Evolutionary conservation across 2,888 invertebrate species (phyloP).

Genomic region (Nasonia oneida): DNA sequence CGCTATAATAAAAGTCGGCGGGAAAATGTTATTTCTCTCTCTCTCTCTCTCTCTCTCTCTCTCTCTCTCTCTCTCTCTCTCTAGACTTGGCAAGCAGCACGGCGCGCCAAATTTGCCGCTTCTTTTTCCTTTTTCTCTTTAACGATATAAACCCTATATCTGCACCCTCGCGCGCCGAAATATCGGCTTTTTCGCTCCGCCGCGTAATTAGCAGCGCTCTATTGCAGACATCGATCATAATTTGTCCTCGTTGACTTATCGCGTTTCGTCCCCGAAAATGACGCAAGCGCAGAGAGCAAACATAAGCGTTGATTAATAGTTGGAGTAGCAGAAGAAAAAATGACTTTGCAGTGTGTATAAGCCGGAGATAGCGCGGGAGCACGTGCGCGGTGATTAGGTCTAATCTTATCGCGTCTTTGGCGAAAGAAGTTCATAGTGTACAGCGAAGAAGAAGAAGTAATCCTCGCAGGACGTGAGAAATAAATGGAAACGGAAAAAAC

Average conservation of each 20-base stretch:
- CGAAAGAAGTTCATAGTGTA: not conserved
- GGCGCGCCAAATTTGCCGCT: not conserved
- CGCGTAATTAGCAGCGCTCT: not conserved
- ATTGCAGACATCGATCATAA: conserved; percentile 42
- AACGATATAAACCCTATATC: not conserved
- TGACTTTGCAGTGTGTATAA: conserved; percentile 7
- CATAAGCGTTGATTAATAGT: conserved; percentile 38
- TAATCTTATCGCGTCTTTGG: conserved; percentile 50
- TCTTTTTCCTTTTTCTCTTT: not conserved
- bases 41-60: too few species aligned
- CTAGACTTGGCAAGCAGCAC: not conserved
- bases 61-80: not conserved
- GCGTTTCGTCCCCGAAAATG: not conserved
- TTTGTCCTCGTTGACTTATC: conserved; percentile 34
- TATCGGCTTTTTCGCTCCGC: conserved; percentile 6
- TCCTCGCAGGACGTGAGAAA: conserved; percentile 32
- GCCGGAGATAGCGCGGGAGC: not conserved
- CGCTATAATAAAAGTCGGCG: conserved; percentile 13
- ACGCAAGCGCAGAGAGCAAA: not conserved
- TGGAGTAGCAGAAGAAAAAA: conserved; percentile 9
- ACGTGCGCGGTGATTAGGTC: not conserved
- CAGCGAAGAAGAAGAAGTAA: not conserved
- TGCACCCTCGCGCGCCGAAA: not conserved
- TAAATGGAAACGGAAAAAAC: conserved; percentile 33
- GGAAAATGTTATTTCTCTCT: conserved; percentile 31